These are phyloP conservation scores for Drosophila falleni DNA, from an alignment of 2,888 invertebrate species.

Conservation along the genomic window DNA sequence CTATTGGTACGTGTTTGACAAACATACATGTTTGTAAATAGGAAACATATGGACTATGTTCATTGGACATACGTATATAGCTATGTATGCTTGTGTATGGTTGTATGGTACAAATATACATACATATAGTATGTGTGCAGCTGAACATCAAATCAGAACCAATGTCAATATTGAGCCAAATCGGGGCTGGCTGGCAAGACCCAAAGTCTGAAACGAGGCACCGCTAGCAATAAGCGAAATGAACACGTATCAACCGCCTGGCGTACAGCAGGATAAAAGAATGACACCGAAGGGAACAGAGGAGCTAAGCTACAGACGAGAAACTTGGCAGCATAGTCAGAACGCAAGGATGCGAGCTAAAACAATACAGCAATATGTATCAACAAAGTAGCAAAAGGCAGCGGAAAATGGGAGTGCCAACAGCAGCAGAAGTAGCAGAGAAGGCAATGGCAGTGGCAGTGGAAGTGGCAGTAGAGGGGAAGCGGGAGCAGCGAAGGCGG, in stretches of 20 bases:
- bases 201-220: slow-evolving; percentile 52
- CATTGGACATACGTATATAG: not conserved
- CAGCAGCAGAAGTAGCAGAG: not conserved
- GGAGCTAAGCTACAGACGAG: not conserved
- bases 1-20: not conserved
- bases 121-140: not conserved
- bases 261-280: slow-evolving; percentile 22
- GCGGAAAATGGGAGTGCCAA: slow-evolving; percentile 13
- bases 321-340: slow-evolving; percentile 7
- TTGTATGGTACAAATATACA: not conserved
- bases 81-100: no score
- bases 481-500: slow-evolving; percentile 11
- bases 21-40: not conserved
- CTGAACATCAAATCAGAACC: slow-evolving; percentile 63
- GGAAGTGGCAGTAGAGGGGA: not conserved
- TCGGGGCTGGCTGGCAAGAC: slow-evolving; percentile 57
- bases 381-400: slow-evolving; percentile 39
- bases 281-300: not conserved
- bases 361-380: slow-evolving; percentile 57
- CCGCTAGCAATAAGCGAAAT: slow-evolving; percentile 42
- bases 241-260: slow-evolving; percentile 50
- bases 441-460: not conserved
- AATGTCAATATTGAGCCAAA: slow-evolving; percentile 72
- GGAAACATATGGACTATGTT: no score
- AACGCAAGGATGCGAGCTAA: slow-evolving; percentile 57